Evolutionary conservation across 2,113 vertebrate species (phyloP).

Genomic region (Erpornis zantholeuca): DNA sequence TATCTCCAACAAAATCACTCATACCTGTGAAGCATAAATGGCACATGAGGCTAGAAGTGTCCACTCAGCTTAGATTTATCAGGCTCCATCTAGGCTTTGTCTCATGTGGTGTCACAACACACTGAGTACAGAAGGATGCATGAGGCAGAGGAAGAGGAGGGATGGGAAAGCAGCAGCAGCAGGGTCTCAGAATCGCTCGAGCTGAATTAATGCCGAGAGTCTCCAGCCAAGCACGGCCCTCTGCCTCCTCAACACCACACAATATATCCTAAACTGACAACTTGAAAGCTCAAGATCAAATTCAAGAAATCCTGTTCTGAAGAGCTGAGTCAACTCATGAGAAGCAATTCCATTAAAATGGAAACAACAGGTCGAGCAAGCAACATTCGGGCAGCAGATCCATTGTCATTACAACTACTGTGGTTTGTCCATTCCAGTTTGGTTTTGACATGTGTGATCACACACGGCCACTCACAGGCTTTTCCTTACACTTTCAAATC

Average conservation of each 20-base stretch:
- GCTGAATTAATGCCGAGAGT: not conserved
- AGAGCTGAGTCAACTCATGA: not conserved
- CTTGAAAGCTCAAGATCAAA: conserved; percentile 37
- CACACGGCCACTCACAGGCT: not conserved
- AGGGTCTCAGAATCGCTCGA: accelerated
- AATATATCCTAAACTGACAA: not conserved
- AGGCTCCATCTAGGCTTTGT: not conserved
- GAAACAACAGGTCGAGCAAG: not conserved
- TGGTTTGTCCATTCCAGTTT: not conserved
- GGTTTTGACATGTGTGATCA: not conserved
- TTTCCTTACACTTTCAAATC: not conserved
- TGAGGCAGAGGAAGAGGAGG: not conserved
- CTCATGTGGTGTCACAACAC: not conserved
- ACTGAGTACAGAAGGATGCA: not conserved
- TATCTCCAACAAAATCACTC: not conserved
- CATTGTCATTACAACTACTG: not conserved
- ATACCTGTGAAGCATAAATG: not conserved
- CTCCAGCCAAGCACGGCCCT: not conserved
- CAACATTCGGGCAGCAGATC: not conserved
- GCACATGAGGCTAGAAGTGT: not conserved
- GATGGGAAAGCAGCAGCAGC: not conserved
- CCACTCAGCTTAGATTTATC: not conserved
- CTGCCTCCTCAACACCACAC: not conserved
- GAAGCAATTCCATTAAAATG: not conserved
- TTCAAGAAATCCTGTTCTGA: not conserved